Base-by-base conservation (phyloP, 2,888 invertebrate genomes). In the Brachyptera putata region DNA sequence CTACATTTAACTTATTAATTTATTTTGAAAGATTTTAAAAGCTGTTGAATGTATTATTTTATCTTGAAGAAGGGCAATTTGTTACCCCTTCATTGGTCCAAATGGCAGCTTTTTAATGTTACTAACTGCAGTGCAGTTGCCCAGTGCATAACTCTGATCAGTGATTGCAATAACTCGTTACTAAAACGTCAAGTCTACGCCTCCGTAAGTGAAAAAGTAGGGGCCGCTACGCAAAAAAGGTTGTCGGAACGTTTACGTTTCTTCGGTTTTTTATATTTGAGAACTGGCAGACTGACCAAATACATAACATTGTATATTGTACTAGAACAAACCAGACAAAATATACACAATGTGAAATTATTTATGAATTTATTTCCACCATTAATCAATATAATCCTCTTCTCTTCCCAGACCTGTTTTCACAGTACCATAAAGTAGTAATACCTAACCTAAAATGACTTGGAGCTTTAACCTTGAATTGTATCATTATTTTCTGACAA, bases 211-310 rank as follows among this genome's bases (percentile, higher is more conserved):
- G n/a, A n/a, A n/a, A n/a, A n/a, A n/a, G n/a, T n/a, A n/a, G n/a
- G n/a, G n/a, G n/a, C n/a, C n/a, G n/a, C n/a, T n/a, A n/a, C n/a
- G n/a, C n/a, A n/a, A n/a, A n/a, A n/a, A n/a, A n/a, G n/a, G n/a
- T n/a, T n/a, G n/a, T n/a, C n/a, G n/a, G n/a, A n/a, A n/a, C n/a
- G n/a, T n/a, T n/a, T n/a, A n/a, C n/a, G n/a, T n/a, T n/a, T n/a
- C n/a, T n/a, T n/a, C n/a, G n/a, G n/a, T n/a, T n/a, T n/a, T 18
- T 16, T 43, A 43, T 43, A 43, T 18, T 43, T 9, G 21, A 43
- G 43, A 43, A 14, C 18, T 43, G 43, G 43, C 43, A 43, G 43
- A 43, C 43, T 43, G 43, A 43, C 43, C 18, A 16, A 43, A 18
- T 18, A 11, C 43, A 21, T 43, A 16, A 43, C 5, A 16, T 16